Evolutionary conservation across 2,888 invertebrate genomes (phyloP).

Genomic region (Aspidapion aeneum): DNA sequence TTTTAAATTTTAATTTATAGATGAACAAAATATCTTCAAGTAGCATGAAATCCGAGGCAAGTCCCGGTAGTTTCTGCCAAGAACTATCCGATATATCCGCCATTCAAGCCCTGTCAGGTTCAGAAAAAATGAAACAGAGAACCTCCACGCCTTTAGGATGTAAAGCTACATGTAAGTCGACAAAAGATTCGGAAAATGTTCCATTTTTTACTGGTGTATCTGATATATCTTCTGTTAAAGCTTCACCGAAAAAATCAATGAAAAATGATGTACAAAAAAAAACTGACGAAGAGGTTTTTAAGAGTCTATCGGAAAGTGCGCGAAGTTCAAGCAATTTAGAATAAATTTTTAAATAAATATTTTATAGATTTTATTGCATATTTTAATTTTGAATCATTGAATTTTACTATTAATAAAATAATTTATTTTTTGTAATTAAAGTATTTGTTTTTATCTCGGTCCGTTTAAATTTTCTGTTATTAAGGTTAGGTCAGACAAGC

Average conservation of each 20-base stretch:
- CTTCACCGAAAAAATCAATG: constrained; percentile 16
- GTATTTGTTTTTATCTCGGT: too few relatives aligned
- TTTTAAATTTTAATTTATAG: neutral
- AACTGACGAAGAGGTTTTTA: neutral
- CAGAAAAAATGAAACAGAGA: constrained; percentile 38
- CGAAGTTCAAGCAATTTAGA: neutral
- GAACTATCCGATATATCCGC: constrained; percentile 39
- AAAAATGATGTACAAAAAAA: neutral
- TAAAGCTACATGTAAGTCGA: constrained; percentile 46
- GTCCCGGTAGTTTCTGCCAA: constrained; percentile 31
- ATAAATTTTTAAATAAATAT: neutral
- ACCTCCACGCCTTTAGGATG: constrained; percentile 56
- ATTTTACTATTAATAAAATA: too few relatives aligned
- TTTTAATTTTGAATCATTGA: too few relatives aligned
- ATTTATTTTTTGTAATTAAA: too few relatives aligned
- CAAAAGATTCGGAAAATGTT: constrained; percentile 39
- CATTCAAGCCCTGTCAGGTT: constrained; percentile 31
- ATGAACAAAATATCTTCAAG: constrained; percentile 35
- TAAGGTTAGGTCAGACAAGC: too few relatives aligned
- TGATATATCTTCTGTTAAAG: constrained; percentile 56
- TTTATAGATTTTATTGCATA: neutral
- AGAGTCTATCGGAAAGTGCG: neutral
- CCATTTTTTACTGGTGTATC: constrained; percentile 54
- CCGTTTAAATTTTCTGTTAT: too few relatives aligned
- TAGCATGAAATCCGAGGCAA: constrained; percentile 31